These are phyloP conservation scores for Latrodectus hesperus DNA, from an alignment of 2,888 invertebrate genomes.

Conservation along the genomic window DNA sequence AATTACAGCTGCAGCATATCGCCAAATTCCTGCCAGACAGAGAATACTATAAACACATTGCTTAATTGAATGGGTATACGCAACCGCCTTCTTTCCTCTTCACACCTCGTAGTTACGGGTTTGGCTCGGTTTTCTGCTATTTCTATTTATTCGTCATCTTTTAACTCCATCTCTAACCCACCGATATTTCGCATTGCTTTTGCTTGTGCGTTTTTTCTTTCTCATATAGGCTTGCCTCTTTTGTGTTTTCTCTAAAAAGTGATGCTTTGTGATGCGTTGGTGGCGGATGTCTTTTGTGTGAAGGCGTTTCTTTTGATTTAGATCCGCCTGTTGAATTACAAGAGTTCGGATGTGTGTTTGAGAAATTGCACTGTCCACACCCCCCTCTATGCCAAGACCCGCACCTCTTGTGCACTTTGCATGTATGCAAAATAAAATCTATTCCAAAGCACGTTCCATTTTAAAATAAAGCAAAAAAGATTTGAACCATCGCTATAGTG, in stretches of 20 bases:
- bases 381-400: too few species aligned
- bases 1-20: slow-evolving; percentile 29
- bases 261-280: slow-evolving; percentile 34
- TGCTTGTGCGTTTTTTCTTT: not conserved
- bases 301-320: slow-evolving; percentile 22
- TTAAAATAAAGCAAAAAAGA: too few species aligned
- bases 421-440: too few species aligned
- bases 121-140: not conserved
- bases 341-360: not conserved
- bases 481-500: too few species aligned
- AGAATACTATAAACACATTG: slow-evolving; percentile 3
- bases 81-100: not conserved
- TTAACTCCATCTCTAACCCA: slow-evolving; percentile 21
- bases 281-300: slow-evolving; percentile 42
- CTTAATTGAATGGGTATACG: slow-evolving; percentile 31
- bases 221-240: slow-evolving; percentile 21
- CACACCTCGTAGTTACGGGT: not conserved
- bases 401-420: too few species aligned
- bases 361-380: too few species aligned
- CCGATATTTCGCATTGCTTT: slow-evolving; percentile 7
- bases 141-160: slow-evolving; percentile 3
- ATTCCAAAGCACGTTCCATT: too few species aligned
- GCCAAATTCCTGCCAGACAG: slow-evolving; percentile 8
- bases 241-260: slow-evolving; percentile 15
- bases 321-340: slow-evolving; percentile 17